A percentile compares a stretch with the other conserved stretches of the same genome.
Evolutionary conservation across 1,140 invertebrate genomes (phyloP).

Genomic region (Uloborus diversus): DNA sequence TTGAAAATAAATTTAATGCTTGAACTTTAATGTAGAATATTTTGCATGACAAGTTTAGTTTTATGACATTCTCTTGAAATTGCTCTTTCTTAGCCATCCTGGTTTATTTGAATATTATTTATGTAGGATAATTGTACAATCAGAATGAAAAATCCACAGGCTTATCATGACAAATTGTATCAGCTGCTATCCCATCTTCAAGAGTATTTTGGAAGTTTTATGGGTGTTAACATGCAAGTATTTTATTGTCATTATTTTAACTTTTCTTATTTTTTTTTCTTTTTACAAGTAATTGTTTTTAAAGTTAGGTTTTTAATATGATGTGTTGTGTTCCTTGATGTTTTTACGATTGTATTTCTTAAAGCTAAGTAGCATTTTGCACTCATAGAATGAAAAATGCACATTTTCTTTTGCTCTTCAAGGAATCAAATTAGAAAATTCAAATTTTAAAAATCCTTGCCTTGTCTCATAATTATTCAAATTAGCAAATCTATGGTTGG

Average conservation of each 20-base stretch:
- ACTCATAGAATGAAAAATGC: no score
- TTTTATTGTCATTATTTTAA: not conserved
- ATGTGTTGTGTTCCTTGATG: no score
- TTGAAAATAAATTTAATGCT: not conserved
- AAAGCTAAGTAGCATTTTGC: no score
- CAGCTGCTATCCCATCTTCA: conserved; percentile 80
- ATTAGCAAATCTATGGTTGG: no score
- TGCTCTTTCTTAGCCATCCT: no score
- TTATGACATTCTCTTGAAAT: not conserved
- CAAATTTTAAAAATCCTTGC: no score
- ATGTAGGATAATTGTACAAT: conserved; percentile 85
- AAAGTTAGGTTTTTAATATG: no score
- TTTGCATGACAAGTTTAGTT: not conserved
- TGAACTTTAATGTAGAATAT: not conserved
- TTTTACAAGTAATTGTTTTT: no score
- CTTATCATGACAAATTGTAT: conserved; percentile 75
- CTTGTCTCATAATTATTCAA: no score
- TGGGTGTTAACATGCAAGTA: conserved; percentile 85
- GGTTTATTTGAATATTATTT: conserved; percentile 5
- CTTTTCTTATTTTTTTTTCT: not conserved
- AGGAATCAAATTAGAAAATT: no score
- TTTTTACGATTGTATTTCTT: no score
- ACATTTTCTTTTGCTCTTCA: no score
- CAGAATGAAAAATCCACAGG: conserved; percentile 92
- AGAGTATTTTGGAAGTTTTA: conserved; percentile 92